Evolutionary conservation across 2,888 invertebrate species (phyloP), one percentile per base, ranked within the genome.

Genomic region (Zaprionus bogoriensis): DNA sequence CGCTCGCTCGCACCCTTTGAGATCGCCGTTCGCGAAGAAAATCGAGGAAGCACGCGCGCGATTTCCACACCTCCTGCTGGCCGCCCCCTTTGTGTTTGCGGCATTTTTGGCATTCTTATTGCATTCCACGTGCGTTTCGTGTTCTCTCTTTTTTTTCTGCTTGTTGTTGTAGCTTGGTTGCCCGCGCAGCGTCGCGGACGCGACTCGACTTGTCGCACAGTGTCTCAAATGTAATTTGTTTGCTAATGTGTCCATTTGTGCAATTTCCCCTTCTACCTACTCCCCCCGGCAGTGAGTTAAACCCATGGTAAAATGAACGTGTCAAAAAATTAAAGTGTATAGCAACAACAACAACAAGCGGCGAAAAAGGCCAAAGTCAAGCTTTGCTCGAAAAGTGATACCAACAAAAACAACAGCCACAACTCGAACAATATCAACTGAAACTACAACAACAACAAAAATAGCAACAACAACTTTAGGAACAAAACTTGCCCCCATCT

Each of bases 101-200:
- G 58, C 58, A 58, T 53, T 55, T 63, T 63, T 48, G 58, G 59
- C 63, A 73, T 73, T 73, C 63, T 67, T 67, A 58, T 67, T 72
- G 59, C 74, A 51, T 60, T 72, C 55, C 74, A 71, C 63, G 74
- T 73, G 71, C 48, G 54, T 41, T 47, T 48, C 39, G 68, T 30
- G 30, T 38, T 28, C 27, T 12, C n/a, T 41, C 12, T 27, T 28
- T 20, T 25, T 14, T 12, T 41, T 42, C 44, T n/a, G n/a, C n/a
- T n/a, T n/a, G n/a, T n/a, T n/a, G n/a, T n/a, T n/a, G n/a, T n/a
- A n/a, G n/a, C n/a, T n/a, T n/a, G n/a, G n/a, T n/a, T n/a, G n/a
- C n/a, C n/a, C n/a, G 1, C 14, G 6, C 42, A 3, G 2, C 3
- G 12, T 25, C 23, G 14, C n/a, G 19, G n/a, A 9, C 3, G 0